Evolutionary conservation across 1,140 invertebrate genomes (phyloP), one percentile per base, ranked within the genome.

Genomic region (Lordiphosa mommai): DNA sequence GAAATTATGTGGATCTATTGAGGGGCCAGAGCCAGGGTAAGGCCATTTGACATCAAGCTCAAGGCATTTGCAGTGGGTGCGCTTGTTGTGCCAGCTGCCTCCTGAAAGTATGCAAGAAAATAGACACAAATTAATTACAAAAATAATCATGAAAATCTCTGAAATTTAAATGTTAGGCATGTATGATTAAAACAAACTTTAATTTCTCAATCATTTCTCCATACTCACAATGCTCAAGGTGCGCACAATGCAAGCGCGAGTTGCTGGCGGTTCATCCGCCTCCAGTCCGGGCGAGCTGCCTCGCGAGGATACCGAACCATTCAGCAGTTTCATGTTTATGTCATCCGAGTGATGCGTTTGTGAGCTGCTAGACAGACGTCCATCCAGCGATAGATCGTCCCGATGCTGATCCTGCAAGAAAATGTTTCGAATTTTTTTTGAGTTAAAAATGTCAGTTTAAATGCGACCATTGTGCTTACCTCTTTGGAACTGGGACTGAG

Each of bases 211-310:
- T 13, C 47, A 23, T 43, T 36, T 32, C n/a, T 3, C 34, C 58
- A 59, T 70, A 91, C 91, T 91, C 85, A 92, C 91, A 89, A 91
- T 91, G 84, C 90, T 91, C 47, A 92, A 80, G 13, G 91, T 89
- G 48, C 90, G 90, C 70, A 91, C 90, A 61, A 91, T 91, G 59
- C 91, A 91, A 23, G 90, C 87, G 23, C 80, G 71, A 7, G 85
- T 66, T 34, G 77, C 64, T 33, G 73, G 66, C 41, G 73, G 68
- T 57, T 88, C 86, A 7, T 87, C 72, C 13, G 72, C 46, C 29
- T 87, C 86, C 46, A 88, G 6, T 4, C 73, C 57, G 9, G 88
- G 88, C 0, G 88, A 87, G 48, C 88, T 89, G 52, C 72, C 87
- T 9, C 88, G 66, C 37, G 88, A 88, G 51, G 88, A 89, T 4